phyloP scores from a whole-genome alignment of 2,113 vertebrate species.

The Rhea pennata region DNA sequence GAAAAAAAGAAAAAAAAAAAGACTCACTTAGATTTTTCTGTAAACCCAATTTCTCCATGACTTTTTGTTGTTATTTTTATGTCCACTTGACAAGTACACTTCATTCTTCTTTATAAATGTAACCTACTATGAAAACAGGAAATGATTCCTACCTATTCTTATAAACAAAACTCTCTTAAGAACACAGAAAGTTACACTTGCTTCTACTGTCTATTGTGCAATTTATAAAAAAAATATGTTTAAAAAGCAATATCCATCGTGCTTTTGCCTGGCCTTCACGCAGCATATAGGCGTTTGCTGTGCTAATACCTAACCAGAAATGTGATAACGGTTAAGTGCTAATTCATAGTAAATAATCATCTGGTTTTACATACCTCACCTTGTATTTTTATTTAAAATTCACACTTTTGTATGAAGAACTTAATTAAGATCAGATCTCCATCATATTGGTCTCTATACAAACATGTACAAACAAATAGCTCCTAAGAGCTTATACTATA shows the following conservation, averaged over 20 bases:
- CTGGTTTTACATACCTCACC: neutral
- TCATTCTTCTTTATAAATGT: neutral
- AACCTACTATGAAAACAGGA: neutral
- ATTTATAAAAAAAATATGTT: neutral
- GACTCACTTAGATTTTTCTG: neutral
- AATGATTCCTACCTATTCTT: neutral
- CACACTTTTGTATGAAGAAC: neutral
- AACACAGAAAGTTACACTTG: neutral
- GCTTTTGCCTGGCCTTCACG: neutral
- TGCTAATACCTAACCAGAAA: neutral
- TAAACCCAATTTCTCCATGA: neutral
- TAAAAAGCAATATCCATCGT: neutral
- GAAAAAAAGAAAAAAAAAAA: neutral
- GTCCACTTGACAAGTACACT: neutral
- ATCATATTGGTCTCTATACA: neutral
- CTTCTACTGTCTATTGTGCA: neutral
- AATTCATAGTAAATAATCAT: neutral
- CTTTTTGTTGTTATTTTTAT: neutral
- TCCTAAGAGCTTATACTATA: neutral
- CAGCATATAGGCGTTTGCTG: neutral
- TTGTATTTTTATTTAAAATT: neutral
- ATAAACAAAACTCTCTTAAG: neutral
- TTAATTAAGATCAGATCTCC: neutral
- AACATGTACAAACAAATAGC: neutral
- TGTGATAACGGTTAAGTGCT: neutral